phyloP scores from a whole-genome alignment of 2,888 invertebrate species.

The Enchytraeus crypticus region DNA sequence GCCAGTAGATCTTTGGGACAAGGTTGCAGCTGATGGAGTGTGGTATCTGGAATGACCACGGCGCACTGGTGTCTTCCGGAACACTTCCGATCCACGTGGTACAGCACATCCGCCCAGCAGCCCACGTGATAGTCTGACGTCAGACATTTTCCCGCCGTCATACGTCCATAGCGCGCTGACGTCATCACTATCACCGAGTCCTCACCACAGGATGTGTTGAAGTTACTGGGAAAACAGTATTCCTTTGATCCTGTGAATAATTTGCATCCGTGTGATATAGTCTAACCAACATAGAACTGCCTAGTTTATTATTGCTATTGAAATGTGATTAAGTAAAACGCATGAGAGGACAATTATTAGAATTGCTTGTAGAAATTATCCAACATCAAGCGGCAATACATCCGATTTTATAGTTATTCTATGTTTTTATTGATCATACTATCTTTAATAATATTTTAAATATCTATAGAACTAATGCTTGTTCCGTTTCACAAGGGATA shows the following conservation, averaged over 20 bases:
- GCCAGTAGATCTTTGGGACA: conserved; percentile 24
- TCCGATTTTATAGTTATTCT: too few species aligned
- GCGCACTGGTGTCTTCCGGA: conserved; percentile 22
- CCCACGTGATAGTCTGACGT: conserved; percentile 18
- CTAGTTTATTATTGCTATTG: too few species aligned
- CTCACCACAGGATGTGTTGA: conserved; percentile 22
- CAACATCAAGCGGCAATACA: too few species aligned
- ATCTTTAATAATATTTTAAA: too few species aligned
- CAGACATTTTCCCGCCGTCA: conserved; percentile 21
- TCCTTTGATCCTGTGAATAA: conserved; percentile 20
- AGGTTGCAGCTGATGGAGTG: conserved; percentile 22
- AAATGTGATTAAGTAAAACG: too few species aligned
- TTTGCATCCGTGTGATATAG: too few species aligned
- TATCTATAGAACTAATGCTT: too few species aligned
- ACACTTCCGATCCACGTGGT: conserved; percentile 17
- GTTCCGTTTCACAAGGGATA: too few species aligned
- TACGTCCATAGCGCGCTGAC: conserved; percentile 24
- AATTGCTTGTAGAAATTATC: too few species aligned
- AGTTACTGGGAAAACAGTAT: conserved; percentile 25
- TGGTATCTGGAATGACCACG: conserved; percentile 21
- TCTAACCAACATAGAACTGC: too few species aligned
- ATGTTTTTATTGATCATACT: too few species aligned
- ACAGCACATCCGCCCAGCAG: conserved; percentile 20
- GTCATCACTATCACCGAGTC: conserved; percentile 22
- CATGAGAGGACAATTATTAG: too few species aligned